Conservation (phyloP, 2,797 vertebrate species). For the Hyperoplus immaculatus region DNA sequence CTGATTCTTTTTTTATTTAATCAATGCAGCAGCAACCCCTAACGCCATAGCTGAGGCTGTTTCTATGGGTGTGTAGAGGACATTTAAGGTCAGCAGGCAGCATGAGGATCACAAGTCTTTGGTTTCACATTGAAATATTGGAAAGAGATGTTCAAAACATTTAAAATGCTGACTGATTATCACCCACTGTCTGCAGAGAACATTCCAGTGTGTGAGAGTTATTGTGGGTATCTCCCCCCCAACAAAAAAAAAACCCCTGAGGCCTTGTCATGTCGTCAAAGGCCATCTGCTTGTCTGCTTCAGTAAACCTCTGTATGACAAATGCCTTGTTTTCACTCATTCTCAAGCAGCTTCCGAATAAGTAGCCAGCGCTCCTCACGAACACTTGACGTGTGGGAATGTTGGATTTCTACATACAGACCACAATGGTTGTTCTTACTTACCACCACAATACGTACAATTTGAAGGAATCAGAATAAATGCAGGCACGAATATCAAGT, state of each 20-base stretch:
- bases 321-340: not conserved
- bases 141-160: not conserved
- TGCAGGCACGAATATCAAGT: too few species aligned
- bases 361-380: not conserved
- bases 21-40: too few species aligned
- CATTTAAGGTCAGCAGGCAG: slow-evolving; percentile 2
- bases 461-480: too few species aligned
- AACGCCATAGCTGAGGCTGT: not conserved
- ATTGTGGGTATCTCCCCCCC: not conserved
- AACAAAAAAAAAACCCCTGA: too few species aligned
- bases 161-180: not conserved
- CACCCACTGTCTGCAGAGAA: not conserved
- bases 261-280: not conserved
- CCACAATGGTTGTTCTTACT: too few species aligned
- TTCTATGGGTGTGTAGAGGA: slow-evolving; percentile 7
- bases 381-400: slow-evolving; percentile 2
- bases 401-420: not conserved
- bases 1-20: not conserved
- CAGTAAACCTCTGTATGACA: slow-evolving; percentile 17
- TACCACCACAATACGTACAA: too few species aligned
- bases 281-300: slow-evolving; percentile 5
- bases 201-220: not conserved
- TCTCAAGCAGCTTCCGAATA: not conserved
- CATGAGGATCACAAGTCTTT: not conserved
- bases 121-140: not conserved